A percentile compares a stretch with the other conserved stretches of the same genome.
Evolutionary conservation across 2,113 vertebrate genomes (phyloP).

Genomic region (Amblyornis subalaris): DNA sequence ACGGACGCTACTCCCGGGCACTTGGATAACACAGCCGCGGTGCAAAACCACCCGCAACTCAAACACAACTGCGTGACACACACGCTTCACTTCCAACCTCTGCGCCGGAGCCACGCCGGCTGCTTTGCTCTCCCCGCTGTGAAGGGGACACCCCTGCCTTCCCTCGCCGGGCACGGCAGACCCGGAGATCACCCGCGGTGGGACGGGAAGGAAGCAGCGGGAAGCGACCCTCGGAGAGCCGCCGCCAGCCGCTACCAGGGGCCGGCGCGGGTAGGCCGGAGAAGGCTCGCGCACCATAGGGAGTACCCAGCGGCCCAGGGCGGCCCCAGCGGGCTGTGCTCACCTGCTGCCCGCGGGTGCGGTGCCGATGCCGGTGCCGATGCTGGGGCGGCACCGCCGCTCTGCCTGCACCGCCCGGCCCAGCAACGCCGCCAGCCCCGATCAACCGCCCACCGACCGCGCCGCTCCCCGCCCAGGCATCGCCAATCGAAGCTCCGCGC

Average conservation of each 20-base stretch:
- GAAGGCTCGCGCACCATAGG: accelerated
- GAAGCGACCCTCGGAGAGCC: background rate
- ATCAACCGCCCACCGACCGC: background rate
- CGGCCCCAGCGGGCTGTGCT: background rate
- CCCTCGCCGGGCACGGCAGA: background rate
- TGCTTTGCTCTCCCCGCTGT: accelerated
- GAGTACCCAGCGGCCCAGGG: accelerated
- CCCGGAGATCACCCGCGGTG: background rate
- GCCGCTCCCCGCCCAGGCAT: background rate
- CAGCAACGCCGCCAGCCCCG: background rate
- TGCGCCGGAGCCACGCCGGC: too few relatives aligned
- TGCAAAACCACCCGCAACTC: background rate
- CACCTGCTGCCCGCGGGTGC: background rate
- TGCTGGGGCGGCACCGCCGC: background rate
- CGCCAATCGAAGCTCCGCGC: background rate
- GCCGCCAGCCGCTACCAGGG: background rate
- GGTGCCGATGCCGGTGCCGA: background rate
- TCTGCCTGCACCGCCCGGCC: background rate
- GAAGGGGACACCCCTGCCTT: background rate
- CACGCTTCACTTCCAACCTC: background rate
- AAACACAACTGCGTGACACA: accelerated
- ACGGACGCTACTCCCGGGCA: background rate
- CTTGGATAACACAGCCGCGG: accelerated
- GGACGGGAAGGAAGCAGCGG: background rate
- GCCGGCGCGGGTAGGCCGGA: too few relatives aligned